phyloP scores from a whole-genome alignment of 2,888 invertebrate genomes.

The Hybos culiciformis region DNA sequence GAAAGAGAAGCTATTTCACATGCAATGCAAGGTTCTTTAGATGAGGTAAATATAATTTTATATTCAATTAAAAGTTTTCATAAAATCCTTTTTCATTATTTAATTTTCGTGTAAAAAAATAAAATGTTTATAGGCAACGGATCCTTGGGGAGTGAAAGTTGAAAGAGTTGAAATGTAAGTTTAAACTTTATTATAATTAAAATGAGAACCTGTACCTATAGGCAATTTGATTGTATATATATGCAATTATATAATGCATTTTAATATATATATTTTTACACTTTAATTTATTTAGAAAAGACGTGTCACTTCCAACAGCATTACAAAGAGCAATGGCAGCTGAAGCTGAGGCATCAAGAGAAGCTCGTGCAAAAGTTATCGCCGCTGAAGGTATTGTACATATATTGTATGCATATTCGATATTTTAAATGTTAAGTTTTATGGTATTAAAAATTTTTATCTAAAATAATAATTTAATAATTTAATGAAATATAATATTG shows the following conservation, averaged over 20 bases:
- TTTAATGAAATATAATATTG: too few relatives aligned
- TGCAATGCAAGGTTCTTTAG: constrained; percentile 72
- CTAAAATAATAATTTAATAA: too few relatives aligned
- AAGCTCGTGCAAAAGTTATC: constrained; percentile 59
- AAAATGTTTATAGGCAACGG: constrained; percentile 57
- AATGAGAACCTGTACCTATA: not conserved
- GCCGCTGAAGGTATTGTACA: constrained; percentile 77
- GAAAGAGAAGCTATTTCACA: constrained; percentile 86
- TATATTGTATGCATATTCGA: too few relatives aligned
- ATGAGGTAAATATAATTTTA: constrained; percentile 26
- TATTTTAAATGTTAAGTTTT: too few relatives aligned
- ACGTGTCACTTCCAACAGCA: constrained; percentile 62
- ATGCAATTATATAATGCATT: not conserved
- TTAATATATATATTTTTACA: not conserved
- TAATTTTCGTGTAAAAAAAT: constrained; percentile 10
- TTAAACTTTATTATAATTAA: not conserved
- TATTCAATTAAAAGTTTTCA: not conserved
- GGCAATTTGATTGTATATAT: not conserved
- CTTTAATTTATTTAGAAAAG: constrained; percentile 42
- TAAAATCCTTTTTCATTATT: not conserved
- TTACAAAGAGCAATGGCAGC: constrained; percentile 72
- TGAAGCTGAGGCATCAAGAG: constrained; percentile 66
- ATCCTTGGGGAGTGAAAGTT: constrained; percentile 87
- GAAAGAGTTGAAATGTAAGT: constrained; percentile 89
- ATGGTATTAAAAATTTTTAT: too few relatives aligned